Evolutionary conservation across 1,140 invertebrate species (phyloP), one percentile per base, ranked within the genome.

Genomic region (Drosophila sproati): DNA sequence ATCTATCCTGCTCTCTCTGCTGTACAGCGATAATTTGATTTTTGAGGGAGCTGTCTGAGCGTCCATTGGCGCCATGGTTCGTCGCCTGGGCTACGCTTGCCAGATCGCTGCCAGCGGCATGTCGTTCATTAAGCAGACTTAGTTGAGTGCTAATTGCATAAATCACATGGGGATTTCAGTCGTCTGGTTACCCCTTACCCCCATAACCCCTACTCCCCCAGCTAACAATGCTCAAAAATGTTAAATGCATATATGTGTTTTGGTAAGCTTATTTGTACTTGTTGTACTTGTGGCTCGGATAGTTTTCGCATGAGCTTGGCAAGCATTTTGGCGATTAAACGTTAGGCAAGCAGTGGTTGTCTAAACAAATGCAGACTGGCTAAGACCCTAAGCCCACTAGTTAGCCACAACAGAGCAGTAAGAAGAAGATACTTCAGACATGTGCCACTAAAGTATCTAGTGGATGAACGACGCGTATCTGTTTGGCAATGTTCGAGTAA

Each of bases 131-230:
- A 79, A 72, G 64, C 73, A 82, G 81, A 77, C 81, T 82, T 83
- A 78, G 86, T 81, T 51, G 82, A 90, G 78, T 89, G 86, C 81
- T 89, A 89, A 89, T 89, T 89, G 85, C 78, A 78, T 89, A 89
- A 89, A 89, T 89, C 85, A 90, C 68, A 79, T 56, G 60, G 72
- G 85, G 86, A 89, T 89, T 89, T 90, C 37, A 31, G 54, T 32
- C 70, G 81, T 86, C 86, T 85, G 83, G 80, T 67, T 55, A 3
- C 28, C 48, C 41, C 29, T 43, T 32, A 37, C 5, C 29, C 10
- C 20, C 20, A 1, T 20, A 20, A 10, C 29, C 12, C 3, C 31
- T 34, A 0, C 29, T n/a, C n/a, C 7, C 32, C 8, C 43, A 10
- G 20, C 35, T 5, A 12, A 31, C 8, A 50, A 20, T 28, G 7